Evolutionary conservation across 2,113 vertebrate genomes (phyloP).

Genomic region (Megaleporinus macrocephalus): DNA sequence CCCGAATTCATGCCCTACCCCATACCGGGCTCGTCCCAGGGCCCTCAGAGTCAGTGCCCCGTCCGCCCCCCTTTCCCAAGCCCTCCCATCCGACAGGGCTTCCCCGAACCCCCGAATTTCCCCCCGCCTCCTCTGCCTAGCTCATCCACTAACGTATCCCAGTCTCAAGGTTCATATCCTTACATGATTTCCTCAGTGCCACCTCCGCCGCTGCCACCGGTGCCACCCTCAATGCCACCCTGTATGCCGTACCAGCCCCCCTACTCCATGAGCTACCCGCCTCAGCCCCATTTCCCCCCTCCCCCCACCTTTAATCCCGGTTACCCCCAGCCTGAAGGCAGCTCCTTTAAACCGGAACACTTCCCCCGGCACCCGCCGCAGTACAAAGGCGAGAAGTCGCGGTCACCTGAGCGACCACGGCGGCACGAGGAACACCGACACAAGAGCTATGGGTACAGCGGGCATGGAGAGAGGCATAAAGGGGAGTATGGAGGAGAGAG

Average conservation of each 20-base stretch:
- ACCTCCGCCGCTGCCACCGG: conserved; percentile 73
- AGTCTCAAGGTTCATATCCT: conserved; percentile 83
- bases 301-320: conserved; percentile 79
- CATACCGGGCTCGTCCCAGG: conserved; percentile 80
- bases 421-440: conserved; percentile 86
- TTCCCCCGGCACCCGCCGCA: conserved; percentile 79
- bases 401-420: conserved; percentile 86
- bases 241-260: conserved; percentile 85
- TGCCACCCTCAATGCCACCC: conserved; percentile 80
- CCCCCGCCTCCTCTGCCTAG: conserved; percentile 86
- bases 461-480: conserved; percentile 81
- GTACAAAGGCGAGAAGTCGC: conserved; percentile 84
- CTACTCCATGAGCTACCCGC: conserved; percentile 85
- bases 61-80: conserved; percentile 83
- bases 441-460: conserved; percentile 79
- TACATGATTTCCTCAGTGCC: conserved; percentile 86
- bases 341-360: conserved; percentile 78
- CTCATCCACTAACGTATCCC: conserved; percentile 69
- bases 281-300: conserved; percentile 80
- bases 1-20: conserved; percentile 90
- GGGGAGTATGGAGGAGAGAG: conserved; percentile 78
- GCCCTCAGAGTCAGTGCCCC: conserved; percentile 85
- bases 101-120: conserved; percentile 87
- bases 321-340: conserved; percentile 76
- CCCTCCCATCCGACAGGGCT: conserved; percentile 84